Evolutionary conservation across 2,113 vertebrate genomes (phyloP).

Genomic region (Halichoeres trimaculatus): DNA sequence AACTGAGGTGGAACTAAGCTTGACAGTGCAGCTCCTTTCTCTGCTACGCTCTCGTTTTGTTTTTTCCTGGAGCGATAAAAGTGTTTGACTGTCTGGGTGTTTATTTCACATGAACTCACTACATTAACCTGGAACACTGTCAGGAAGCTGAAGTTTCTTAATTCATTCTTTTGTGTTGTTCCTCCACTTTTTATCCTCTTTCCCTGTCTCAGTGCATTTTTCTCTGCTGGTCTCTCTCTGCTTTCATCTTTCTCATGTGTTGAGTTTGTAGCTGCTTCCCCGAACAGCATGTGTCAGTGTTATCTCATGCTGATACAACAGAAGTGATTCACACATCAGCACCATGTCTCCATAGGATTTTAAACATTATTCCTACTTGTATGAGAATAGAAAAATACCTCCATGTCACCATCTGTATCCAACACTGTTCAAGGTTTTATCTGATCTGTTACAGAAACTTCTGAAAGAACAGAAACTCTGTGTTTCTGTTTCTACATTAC

Average conservation of each 20-base stretch:
- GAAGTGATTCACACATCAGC: not conserved
- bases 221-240: conserved; percentile 12
- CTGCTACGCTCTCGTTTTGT: conserved; percentile 24
- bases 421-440: no score
- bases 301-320: not conserved
- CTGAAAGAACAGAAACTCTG: no score
- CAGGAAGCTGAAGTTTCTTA: conserved; percentile 37
- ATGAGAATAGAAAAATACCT: no score
- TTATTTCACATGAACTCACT: conserved; percentile 57
- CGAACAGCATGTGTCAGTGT: not conserved
- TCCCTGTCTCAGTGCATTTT: conserved; percentile 7
- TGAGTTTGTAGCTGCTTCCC: not conserved
- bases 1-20: conserved; percentile 73
- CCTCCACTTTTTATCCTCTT: conserved; percentile 13
- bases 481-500: no score
- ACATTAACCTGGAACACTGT: conserved; percentile 52
- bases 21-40: conserved; percentile 42
- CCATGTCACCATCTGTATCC: no score
- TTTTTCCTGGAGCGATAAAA: conserved; percentile 51
- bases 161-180: conserved; percentile 19
- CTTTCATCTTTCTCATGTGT: not conserved
- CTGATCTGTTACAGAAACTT: no score
- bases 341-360: not conserved
- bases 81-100: conserved; percentile 38
- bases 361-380: no score